Evolutionary conservation across 2,113 vertebrate species (phyloP).

Genomic region (Lepus europaeus): DNA sequence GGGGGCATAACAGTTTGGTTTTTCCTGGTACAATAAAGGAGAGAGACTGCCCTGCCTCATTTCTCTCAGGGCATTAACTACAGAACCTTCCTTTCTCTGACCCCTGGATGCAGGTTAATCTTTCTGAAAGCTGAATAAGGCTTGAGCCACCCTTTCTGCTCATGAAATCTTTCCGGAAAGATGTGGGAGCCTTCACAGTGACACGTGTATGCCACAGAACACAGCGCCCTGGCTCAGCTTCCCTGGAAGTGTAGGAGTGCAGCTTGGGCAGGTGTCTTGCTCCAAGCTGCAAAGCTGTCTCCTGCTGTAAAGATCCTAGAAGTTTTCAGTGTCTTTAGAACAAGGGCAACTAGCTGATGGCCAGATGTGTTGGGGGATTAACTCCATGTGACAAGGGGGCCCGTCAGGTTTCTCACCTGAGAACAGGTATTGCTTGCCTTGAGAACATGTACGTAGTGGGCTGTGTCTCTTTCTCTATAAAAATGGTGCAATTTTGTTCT

Average conservation of each 20-base stretch:
- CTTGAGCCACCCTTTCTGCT: background rate
- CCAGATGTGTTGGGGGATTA: rapidly evolving
- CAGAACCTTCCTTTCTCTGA: background rate
- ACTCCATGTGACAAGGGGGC: too few species aligned
- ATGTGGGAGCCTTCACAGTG: background rate
- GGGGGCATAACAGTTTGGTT: too few species aligned
- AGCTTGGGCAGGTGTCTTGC: background rate
- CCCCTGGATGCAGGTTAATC: background rate
- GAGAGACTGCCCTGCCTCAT: background rate
- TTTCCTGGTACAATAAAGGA: background rate
- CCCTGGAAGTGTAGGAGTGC: background rate
- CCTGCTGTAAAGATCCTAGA: background rate
- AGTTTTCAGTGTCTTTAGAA: background rate
- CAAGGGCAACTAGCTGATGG: background rate
- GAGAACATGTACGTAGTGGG: background rate
- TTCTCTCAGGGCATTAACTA: background rate
- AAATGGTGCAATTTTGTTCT: background rate
- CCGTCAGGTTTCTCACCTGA: background rate
- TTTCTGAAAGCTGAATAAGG: background rate
- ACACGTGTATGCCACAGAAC: background rate
- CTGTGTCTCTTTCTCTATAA: background rate
- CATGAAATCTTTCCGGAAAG: background rate
- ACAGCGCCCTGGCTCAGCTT: too few species aligned
- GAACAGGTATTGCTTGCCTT: background rate
- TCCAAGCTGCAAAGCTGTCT: background rate